phyloP scores from a whole-genome alignment of 2,797 vertebrate species.

The Siniperca obscura region DNA sequence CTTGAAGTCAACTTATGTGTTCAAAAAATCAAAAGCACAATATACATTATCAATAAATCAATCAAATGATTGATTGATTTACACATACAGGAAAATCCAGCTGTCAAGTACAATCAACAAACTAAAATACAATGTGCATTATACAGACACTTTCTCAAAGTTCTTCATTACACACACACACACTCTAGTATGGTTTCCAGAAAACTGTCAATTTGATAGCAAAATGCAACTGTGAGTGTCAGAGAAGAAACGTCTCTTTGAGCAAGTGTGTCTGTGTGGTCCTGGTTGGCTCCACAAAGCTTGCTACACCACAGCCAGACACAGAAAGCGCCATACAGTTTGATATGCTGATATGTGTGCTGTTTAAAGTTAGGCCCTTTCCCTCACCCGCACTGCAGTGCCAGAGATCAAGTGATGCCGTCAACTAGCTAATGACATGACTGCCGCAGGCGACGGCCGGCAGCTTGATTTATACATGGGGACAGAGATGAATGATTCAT shows the following conservation, averaged over 20 bases:
- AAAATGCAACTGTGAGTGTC: constrained; percentile 17
- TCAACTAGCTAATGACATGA: constrained; percentile 82
- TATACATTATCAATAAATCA: constrained; percentile 2
- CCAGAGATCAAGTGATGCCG: constrained; percentile 79
- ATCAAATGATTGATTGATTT: constrained; percentile 5
- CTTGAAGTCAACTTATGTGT: neutral
- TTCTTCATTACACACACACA: neutral
- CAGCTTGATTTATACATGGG: constrained; percentile 83
- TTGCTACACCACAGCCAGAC: constrained; percentile 18
- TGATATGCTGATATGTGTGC: constrained; percentile 58
- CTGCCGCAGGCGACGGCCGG: constrained; percentile 73
- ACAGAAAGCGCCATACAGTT: constrained; percentile 33
- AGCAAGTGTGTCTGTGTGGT: constrained; percentile 18
- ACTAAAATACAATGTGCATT: constrained; percentile 2
- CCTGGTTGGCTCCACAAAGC: constrained; percentile 31
- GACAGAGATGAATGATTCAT: constrained; percentile 86
- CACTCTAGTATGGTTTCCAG: neutral
- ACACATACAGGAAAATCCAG: neutral
- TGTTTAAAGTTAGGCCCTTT: constrained; percentile 64
- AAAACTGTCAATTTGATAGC: constrained; percentile 19
- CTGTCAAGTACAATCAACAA: constrained; percentile 21
- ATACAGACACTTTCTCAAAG: constrained; percentile 3
- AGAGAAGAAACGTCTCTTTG: constrained; percentile 23
- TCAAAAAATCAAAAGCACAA: constrained; percentile 13
- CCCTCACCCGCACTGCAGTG: constrained; percentile 61